Evolutionary conservation across 2,888 invertebrate genomes (phyloP), one percentile per base, ranked within the genome.

Genomic region (Cacoxenus indagator): DNA sequence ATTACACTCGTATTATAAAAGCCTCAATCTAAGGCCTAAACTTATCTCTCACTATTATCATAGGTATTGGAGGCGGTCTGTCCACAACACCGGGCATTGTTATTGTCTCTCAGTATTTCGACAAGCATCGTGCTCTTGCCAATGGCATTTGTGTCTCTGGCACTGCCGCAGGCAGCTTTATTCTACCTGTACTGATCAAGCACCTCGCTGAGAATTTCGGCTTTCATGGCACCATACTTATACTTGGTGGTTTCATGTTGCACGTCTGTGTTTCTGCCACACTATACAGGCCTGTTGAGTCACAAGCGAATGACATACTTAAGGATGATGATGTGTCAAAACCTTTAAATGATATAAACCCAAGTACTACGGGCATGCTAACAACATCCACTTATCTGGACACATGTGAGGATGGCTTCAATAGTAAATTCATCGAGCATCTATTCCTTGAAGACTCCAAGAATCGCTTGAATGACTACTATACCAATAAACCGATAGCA

Each of bases 81-180:
- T 94, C 94, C 0, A 94, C 94, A 1, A 94, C 94, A 0, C 94
- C 94, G 0, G 94, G 94, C 0, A 93, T 94, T 65, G 93, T 94
- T 6, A 93, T 94, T 70, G 94, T 94, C 0, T 94, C 94, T 0
- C 93, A 93, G 73, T 94, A 94, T 82, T 94, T 94, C 78, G 93
- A 93, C 78, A 93, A 92, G 80, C 93, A 93, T 86, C 91, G 94
- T 64, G 94, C 94, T 0, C 82, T 94, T 71, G 94, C 94, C 0
- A 94, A 94, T 82, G 94, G 94, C 0, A 92, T 94, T 75, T 94
- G 94, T 80, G 93, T 94, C 70, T 94, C 94, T 54, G 94, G 94
- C 72, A 94, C 94, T 4, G 94, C 94, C 0, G 92, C 93, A 0
- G 94, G 94, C 1, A 93, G 94, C 82, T 93, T 94, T 81, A 92